A percentile compares a stretch with the other conserved stretches of the same genome.
Evolutionary conservation across 2,888 invertebrate genomes (phyloP).

Genomic region (Eretmocerus hayati): DNA sequence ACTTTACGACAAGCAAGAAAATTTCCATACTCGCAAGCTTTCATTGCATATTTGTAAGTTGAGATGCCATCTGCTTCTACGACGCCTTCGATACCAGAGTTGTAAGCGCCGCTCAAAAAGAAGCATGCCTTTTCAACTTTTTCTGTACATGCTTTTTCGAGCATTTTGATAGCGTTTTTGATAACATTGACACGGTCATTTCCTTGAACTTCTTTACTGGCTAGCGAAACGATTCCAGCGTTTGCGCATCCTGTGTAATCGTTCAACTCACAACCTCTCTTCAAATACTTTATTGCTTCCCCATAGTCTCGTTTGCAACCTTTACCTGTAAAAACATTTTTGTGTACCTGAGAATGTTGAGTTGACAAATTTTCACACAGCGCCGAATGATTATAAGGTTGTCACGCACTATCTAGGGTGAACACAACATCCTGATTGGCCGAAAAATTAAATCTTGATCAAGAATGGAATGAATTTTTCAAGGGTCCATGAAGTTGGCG

Average conservation of each 20-base stretch:
- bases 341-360: too few species aligned
- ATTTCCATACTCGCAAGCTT: constrained; percentile 78
- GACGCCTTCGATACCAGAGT: constrained; percentile 62
- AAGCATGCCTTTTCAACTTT: constrained; percentile 69
- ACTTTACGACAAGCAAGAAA: constrained; percentile 86
- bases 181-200: constrained; percentile 20
- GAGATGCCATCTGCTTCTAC: constrained; percentile 62
- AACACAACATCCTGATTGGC: too few species aligned
- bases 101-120: constrained; percentile 71
- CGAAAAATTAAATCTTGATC: too few species aligned
- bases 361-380: too few species aligned
- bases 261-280: constrained; percentile 69
- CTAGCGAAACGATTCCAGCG: constrained; percentile 40
- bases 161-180: constrained; percentile 45
- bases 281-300: constrained; percentile 62
- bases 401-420: too few species aligned
- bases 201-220: neutral
- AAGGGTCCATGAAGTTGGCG: too few species aligned
- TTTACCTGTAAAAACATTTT: constrained; percentile 33
- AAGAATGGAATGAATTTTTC: too few species aligned
- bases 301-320: constrained; percentile 25
- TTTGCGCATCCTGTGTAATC: constrained; percentile 69
- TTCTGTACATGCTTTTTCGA: constrained; percentile 50
- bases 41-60: constrained; percentile 70
- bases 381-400: too few species aligned